These are phyloP conservation scores for Sinocyclocheilus grahami DNA, from an alignment of 2,113 vertebrate genomes.

Conservation along the genomic window DNA sequence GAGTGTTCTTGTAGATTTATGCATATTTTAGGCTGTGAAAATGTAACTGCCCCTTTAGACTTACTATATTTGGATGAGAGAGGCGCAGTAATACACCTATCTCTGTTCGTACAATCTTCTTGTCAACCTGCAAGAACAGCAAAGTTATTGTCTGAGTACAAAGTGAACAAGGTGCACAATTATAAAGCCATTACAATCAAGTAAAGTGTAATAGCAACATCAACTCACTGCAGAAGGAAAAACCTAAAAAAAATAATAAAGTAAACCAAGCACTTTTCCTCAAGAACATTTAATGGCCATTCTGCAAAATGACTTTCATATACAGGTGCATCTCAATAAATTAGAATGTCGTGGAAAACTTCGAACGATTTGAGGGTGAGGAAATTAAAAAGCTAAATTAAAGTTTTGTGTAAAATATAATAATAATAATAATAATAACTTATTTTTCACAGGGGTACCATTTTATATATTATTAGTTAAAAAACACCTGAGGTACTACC, in stretches of 20 bases:
- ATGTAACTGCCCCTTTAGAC: constrained; percentile 48
- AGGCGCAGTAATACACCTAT: constrained; percentile 88
- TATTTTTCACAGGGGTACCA: too few species aligned
- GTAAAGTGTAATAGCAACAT: neutral
- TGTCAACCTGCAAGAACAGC: constrained; percentile 80
- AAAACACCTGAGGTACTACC: too few species aligned
- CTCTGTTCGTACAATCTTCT: constrained; percentile 89
- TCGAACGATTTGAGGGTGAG: too few species aligned
- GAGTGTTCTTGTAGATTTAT: neutral
- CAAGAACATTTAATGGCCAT: neutral
- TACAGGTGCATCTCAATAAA: too few species aligned
- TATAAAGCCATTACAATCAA: constrained; percentile 8
- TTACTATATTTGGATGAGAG: constrained; percentile 90
- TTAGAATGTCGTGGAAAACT: too few species aligned
- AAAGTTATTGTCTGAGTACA: constrained; percentile 14
- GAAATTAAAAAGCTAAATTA: too few species aligned
- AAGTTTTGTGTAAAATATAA: too few species aligned
- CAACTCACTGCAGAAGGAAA: neutral
- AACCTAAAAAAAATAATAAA: neutral
- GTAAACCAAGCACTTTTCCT: neutral
- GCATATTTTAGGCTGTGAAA: constrained; percentile 9
- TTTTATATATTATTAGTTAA: too few species aligned
- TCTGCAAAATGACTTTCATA: too few species aligned
- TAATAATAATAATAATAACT: too few species aligned
- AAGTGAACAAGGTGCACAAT: neutral